Percentiles rank a stretch among this genome's conserved stretches.
phyloP scores from a whole-genome alignment of 2,797 vertebrate species.

The Gymnodraco acuticeps region DNA sequence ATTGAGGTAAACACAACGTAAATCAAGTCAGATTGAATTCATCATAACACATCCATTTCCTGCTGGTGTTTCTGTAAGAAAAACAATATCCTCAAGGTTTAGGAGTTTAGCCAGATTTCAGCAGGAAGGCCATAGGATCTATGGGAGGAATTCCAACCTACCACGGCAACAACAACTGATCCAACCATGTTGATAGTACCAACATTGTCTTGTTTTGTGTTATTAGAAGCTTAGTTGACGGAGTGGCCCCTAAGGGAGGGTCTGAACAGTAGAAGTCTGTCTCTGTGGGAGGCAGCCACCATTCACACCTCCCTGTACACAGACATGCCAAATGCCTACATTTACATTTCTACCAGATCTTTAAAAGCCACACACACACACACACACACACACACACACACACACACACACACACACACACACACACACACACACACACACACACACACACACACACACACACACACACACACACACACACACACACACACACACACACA shows the following conservation, averaged over 20 bases:
- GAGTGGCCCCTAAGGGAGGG: conserved; percentile 68
- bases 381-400: conserved; percentile 8
- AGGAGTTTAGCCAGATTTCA: conserved; percentile 52
- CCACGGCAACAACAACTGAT: conserved; percentile 49
- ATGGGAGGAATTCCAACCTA: conserved; percentile 48
- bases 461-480: conserved; percentile 11
- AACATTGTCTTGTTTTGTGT: conserved; percentile 49
- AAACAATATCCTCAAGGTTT: conserved; percentile 44
- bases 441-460: conserved; percentile 9
- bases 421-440: conserved; percentile 14
- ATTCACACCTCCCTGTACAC: conserved; percentile 62
- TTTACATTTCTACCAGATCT: conserved; percentile 51
- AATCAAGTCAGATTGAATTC: conserved; percentile 24
- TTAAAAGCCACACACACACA: conserved; percentile 22
- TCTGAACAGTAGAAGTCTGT: conserved; percentile 66
- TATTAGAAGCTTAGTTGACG: conserved; percentile 47
- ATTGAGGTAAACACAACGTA: background rate
- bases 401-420: conserved; percentile 9
- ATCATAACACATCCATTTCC: background rate
- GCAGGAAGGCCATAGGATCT: conserved; percentile 26
- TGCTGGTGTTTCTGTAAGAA: conserved; percentile 25
- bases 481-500: conserved; percentile 6
- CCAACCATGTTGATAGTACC: conserved; percentile 45
- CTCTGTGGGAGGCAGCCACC: conserved; percentile 69
- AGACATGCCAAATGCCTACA: conserved; percentile 47